phyloP scores from a whole-genome alignment of 2,888 invertebrate species.

The Agrotis clavis region DNA sequence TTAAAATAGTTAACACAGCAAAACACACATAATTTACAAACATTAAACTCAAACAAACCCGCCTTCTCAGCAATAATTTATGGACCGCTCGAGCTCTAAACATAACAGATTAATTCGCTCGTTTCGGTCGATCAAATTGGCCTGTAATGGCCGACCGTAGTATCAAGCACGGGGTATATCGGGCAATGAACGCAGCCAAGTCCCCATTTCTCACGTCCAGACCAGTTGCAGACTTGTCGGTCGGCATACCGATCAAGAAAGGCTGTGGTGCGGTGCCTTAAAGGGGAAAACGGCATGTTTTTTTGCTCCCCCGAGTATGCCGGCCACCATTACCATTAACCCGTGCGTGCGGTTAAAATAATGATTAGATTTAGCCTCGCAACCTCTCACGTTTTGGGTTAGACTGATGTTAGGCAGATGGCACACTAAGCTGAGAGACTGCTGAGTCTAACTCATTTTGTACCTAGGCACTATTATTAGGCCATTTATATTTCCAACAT shows the following conservation, averaged over 20 bases:
- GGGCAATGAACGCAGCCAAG: slow-evolving; percentile 78
- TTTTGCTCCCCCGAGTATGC: slow-evolving; percentile 80
- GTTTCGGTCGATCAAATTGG: slow-evolving; percentile 69
- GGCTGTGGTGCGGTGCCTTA: slow-evolving; percentile 85
- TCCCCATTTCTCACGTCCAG: slow-evolving; percentile 86
- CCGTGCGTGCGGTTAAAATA: slow-evolving; percentile 73
- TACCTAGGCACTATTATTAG: too few species aligned
- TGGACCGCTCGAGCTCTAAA: slow-evolving; percentile 56
- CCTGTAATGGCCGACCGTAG: slow-evolving; percentile 62
- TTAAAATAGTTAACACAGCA: slow-evolving; percentile 39
- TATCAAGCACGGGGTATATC: slow-evolving; percentile 78
- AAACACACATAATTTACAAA: slow-evolving; percentile 28
- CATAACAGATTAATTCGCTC: slow-evolving; percentile 65
- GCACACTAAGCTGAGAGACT: slow-evolving; percentile 10
- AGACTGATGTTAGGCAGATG: slow-evolving; percentile 29
- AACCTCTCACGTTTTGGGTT: slow-evolving; percentile 53
- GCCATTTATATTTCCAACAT: too few species aligned
- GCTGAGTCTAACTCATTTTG: neutral
- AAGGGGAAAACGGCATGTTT: slow-evolving; percentile 84
- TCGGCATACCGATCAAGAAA: slow-evolving; percentile 87
- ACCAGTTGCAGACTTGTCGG: slow-evolving; percentile 84
- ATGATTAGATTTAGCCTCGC: slow-evolving; percentile 69
- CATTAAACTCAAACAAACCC: slow-evolving; percentile 40
- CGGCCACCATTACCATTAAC: slow-evolving; percentile 75
- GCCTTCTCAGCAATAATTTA: slow-evolving; percentile 45